Evolutionary conservation across 2,113 vertebrate genomes (phyloP), one percentile per base, ranked within the genome.

Genomic region (Nycticryphes semicollaris): DNA sequence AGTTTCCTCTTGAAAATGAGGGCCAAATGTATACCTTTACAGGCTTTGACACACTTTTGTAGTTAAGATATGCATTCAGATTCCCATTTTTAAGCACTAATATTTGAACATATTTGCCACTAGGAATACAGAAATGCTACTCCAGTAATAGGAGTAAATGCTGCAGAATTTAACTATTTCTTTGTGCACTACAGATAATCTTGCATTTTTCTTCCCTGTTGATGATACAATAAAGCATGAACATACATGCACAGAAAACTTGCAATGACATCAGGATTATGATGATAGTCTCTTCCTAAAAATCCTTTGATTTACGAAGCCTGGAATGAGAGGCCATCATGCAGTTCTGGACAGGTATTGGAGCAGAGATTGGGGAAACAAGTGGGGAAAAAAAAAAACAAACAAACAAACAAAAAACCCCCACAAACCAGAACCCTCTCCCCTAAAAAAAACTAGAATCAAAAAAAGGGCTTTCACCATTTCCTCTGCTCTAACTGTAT

Each of bases 391-490:
- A 43, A 5, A 37, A 35, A 28, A 22, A 10, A 11, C n/a, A n/a
- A n/a, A n/a, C n/a, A n/a, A n/a, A n/a, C n/a, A n/a, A n/a, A n/a
- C n/a, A n/a, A n/a, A n/a, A n/a, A n/a, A n/a, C n/a, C n/a, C n/a
- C n/a, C n/a, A n/a, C n/a, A n/a, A n/a, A n/a, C n/a, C n/a, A n/a
- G n/a, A n/a, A n/a, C n/a, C n/a, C n/a, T n/a, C n/a, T n/a, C n/a
- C n/a, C n/a, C n/a, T n/a, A 15, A 8, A 3, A 23, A 47, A 19
- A 18, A 12, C n/a, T n/a, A 14, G 24, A 13, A 11, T 4, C 4
- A 28, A 41, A 19, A 23, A 59, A 50, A 6, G 5, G 3, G 6
- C 2, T 51, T 27, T 74, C 4, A 0, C 20, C 7, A 9, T 19
- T 80, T 18, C 48, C 16, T 91, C 30, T 79, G 16, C 21, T 69